Evolutionary conservation across 1,140 invertebrate species (phyloP).

Genomic region (Platorchestia sp.): DNA sequence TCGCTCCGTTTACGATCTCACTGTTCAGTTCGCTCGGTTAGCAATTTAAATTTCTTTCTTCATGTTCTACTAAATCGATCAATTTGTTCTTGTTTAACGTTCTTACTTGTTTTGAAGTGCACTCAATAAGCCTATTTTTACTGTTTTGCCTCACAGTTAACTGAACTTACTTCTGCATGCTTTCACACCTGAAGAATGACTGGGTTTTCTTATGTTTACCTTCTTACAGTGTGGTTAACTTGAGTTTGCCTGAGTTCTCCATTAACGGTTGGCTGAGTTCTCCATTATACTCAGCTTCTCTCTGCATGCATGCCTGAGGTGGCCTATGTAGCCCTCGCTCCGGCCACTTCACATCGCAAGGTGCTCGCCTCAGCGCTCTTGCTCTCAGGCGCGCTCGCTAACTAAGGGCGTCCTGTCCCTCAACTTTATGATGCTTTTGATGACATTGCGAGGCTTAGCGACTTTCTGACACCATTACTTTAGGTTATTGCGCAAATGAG

Average conservation of each 20-base stretch:
- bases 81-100: no score
- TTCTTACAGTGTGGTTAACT: background rate
- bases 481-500: background rate
- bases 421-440: background rate
- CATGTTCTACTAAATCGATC: no score
- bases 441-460: background rate
- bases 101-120: no score
- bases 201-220: background rate
- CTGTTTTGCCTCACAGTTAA: no score
- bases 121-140: no score
- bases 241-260: no score
- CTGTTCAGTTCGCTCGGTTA: no score
- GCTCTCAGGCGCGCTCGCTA: background rate
- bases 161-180: no score
- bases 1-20: no score
- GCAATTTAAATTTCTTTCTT: no score
- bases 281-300: background rate
- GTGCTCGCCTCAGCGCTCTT: no score
- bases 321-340: background rate
- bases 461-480: background rate
- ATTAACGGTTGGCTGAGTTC: no score
- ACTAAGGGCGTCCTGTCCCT: background rate
- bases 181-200: background rate
- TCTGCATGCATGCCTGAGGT: background rate
- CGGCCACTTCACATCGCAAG: background rate